Conservation (phyloP, 37 sponge, comb jelly and placozoan genomes). For the Bolinopsis microptera region DNA sequence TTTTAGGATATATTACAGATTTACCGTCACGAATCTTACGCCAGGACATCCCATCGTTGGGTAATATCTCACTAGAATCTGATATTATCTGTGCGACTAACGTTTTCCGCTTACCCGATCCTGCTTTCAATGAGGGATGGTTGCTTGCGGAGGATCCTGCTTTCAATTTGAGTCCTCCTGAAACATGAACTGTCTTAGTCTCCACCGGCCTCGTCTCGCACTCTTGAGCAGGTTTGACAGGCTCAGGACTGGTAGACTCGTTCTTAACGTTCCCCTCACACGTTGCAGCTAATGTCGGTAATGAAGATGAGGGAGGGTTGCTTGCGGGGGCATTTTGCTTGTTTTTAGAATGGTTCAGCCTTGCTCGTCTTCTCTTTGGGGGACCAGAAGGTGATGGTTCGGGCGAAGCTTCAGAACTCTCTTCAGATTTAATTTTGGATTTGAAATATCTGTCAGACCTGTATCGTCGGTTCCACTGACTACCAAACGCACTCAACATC, state of each 20-base stretch:
- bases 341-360: background rate
- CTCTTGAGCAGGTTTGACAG: background rate
- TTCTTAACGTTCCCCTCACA: background rate
- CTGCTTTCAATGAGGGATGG: background rate
- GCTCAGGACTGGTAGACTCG: background rate
- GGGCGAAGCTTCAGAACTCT: background rate
- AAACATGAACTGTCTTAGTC: background rate
- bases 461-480: slow-evolving; percentile 34
- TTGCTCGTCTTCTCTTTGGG: background rate
- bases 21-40: background rate
- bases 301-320: background rate
- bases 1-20: background rate
- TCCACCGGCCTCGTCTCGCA: background rate
- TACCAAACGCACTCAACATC: slow-evolving; percentile 51
- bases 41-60: background rate
- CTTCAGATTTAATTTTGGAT: background rate
- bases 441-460: background rate
- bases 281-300: background rate
- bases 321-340: background rate
- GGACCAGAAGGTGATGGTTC: background rate
- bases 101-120: background rate
- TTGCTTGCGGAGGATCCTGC: too few species aligned
- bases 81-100: background rate
- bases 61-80: background rate
- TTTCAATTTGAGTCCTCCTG: background rate